phyloP scores from a whole-genome alignment of 2,888 invertebrate species.

The Allolobophora icterica region DNA sequence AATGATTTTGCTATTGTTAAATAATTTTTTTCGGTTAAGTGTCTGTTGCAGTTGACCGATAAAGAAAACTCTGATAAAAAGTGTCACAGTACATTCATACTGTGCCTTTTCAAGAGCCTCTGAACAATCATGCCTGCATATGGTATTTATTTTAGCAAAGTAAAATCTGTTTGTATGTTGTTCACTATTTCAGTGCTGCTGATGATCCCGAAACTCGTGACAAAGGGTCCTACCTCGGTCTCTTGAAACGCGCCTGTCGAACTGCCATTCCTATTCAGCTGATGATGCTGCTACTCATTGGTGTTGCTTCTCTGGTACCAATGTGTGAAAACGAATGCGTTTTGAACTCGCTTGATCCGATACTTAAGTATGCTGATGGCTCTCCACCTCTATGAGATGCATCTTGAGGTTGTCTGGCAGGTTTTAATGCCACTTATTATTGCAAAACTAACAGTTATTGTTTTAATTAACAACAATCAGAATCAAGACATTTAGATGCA shows the following conservation, averaged over 20 bases:
- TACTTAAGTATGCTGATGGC: constrained; percentile 87
- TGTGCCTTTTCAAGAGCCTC: neutral
- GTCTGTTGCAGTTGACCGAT: neutral
- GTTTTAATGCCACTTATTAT: neutral
- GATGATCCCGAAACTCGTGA: neutral
- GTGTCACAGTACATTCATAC: neutral
- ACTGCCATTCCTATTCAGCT: constrained; percentile 94
- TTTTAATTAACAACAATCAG: constrained; percentile 8
- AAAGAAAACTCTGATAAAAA: neutral
- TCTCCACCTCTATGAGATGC: constrained; percentile 76
- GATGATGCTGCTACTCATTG: constrained; percentile 87
- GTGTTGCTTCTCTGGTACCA: constrained; percentile 89
- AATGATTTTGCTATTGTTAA: neutral
- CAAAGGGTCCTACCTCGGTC: constrained; percentile 57
- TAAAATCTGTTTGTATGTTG: neutral
- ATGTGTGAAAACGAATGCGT: constrained; percentile 82
- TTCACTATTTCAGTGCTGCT: neutral
- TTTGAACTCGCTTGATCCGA: constrained; percentile 83
- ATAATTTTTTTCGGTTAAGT: neutral
- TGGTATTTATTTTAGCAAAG: neutral
- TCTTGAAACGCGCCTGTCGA: constrained; percentile 76
- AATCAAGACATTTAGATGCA: neutral
- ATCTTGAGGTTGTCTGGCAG: neutral
- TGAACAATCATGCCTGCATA: neutral
- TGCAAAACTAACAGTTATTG: neutral